Percentiles rank a stretch among this genome's conserved stretches.
Conservation (phyloP, 2,797 vertebrate genomes). For the Pseudomugil tenellus region DNA sequence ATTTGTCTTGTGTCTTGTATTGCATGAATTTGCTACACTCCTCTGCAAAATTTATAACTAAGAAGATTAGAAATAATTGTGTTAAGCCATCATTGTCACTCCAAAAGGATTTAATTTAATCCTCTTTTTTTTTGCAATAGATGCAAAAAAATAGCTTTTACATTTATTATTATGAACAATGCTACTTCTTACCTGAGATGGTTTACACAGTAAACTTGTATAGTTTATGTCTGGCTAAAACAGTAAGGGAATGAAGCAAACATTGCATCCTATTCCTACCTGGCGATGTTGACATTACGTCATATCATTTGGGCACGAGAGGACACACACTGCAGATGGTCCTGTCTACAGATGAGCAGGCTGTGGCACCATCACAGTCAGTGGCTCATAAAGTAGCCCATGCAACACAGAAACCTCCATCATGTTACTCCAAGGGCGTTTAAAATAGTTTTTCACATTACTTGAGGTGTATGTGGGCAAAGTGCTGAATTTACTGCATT, state of each 20-base stretch:
- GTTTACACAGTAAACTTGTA: background rate
- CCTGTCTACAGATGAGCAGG: background rate
- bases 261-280: constrained; percentile 29
- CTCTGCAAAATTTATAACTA: background rate
- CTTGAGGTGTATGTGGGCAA: background rate
- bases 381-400: background rate
- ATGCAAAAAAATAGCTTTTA: too few relatives aligned
- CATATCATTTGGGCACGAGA: constrained; percentile 50
- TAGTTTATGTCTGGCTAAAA: background rate
- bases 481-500: constrained; percentile 40
- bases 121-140: too few relatives aligned
- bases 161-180: too few relatives aligned
- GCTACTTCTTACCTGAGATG: too few relatives aligned
- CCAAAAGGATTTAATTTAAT: too few relatives aligned
- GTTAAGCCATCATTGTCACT: too few relatives aligned
- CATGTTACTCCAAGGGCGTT: background rate
- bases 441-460: background rate
- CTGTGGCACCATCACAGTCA: background rate
- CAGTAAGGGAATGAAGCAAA: background rate
- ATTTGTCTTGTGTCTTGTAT: constrained; percentile 10
- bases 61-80: background rate
- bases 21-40: background rate
- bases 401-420: background rate
- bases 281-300: constrained; percentile 73
- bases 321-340: constrained; percentile 57